Base-by-base conservation (phyloP, 2,797 vertebrate genomes). In the Paramormyrops hopkinsi region DNA sequence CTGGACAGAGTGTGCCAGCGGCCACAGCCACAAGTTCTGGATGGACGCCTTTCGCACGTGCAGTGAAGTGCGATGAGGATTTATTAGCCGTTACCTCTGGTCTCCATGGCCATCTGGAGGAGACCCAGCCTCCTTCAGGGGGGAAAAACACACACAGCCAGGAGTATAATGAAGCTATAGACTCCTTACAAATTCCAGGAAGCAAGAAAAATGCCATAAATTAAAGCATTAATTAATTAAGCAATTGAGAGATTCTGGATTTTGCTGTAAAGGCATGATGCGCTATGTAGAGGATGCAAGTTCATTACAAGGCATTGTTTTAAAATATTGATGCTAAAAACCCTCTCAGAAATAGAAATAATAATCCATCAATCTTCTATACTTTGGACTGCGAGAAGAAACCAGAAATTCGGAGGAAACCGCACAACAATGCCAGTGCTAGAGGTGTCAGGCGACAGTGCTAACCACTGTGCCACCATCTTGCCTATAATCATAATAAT, bases 31-130 rank as follows among this genome's bases (percentile, higher is more conserved):
- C 91, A 90, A 91, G 88, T 92, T 94, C 94, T 94, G 93, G 92
- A 94, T 69, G 83, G 82, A 76, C 89, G 91, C 90, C 89, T 92
- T 93, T 90, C 93, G 90, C 94, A 95, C 89, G 91, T 92, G 76
- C 91, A 92, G 94, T 95, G 93, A 94, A 95, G 90, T 88, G 91
- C 92, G 92, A 93, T 94, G 91, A 94, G 93, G 92, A 91, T 91
- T 91, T 92, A 94, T 94, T 92, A 92, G 92, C 93, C 85, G 29
- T 93, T 94, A 92, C 91, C 90, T 92, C 92, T 92, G 94, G 93
- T 92, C 92, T 92, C 92, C 90, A 88, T 92, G 90, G 88, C 93
- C 93, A 94, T 90, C 92, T 91, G 89, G 88, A 90, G 91, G 48
- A 51, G 44, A 54, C 14, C 25, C 25, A 53, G 46, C n/a, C 22